A percentile compares a stretch with the other conserved stretches of the same genome.
These are phyloP conservation scores for Lasiommata megera DNA, from an alignment of 2,888 invertebrate species.

Conservation along the genomic window DNA sequence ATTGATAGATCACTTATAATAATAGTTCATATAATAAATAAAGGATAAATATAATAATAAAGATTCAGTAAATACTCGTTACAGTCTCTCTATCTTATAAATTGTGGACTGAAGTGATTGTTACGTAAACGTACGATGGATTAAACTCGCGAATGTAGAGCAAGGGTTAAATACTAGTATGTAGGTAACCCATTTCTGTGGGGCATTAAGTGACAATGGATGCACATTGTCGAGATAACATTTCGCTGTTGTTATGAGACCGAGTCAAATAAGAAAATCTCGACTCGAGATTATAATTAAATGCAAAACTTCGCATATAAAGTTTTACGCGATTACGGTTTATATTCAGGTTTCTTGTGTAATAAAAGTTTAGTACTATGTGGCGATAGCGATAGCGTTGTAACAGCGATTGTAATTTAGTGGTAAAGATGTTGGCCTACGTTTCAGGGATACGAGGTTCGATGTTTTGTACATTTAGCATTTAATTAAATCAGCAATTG, in stretches of 20 bases:
- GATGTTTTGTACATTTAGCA: no score
- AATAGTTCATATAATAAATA: no score
- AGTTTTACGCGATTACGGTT: background rate
- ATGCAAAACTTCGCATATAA: no score
- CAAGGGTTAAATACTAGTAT: constrained; percentile 10
- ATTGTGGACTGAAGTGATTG: background rate
- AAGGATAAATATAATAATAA: no score
- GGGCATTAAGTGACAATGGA: constrained; percentile 9
- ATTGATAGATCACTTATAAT: no score
- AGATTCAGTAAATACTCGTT: no score
- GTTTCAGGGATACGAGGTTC: no score
- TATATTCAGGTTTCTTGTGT: background rate
- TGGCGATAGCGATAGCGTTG: no score
- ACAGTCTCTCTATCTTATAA: background rate
- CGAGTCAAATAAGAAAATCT: background rate
- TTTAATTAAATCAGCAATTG: no score
- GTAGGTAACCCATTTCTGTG: constrained; percentile 20
- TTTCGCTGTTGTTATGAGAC: background rate
- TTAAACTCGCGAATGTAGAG: constrained; percentile 5
- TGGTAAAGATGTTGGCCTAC: no score
- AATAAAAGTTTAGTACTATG: background rate
- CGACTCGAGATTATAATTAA: no score
- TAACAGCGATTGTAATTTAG: no score
- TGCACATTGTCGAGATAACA: constrained; percentile 10
- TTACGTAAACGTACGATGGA: background rate